phyloP scores from a whole-genome alignment of 2,888 invertebrate genomes.

The Eutolmus rufibarbis region DNA sequence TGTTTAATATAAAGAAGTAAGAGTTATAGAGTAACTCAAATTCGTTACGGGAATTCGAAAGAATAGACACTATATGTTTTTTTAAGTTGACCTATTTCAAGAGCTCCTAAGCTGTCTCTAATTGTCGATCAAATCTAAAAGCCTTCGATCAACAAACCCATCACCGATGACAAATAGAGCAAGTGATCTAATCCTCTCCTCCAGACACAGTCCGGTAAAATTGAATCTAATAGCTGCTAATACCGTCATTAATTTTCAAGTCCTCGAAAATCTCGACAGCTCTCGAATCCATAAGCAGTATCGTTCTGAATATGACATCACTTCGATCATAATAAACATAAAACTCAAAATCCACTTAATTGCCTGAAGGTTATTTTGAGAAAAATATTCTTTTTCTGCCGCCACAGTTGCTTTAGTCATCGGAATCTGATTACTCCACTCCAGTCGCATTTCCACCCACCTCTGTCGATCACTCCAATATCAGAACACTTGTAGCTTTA shows the following conservation, averaged over 20 bases:
- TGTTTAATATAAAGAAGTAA: too few species aligned
- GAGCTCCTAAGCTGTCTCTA: background rate
- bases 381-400: background rate
- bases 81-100: background rate
- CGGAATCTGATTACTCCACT: background rate
- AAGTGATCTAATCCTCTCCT: background rate
- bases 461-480: background rate
- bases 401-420: background rate
- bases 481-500: background rate
- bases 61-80: background rate
- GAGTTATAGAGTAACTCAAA: too few species aligned
- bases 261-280: slow-evolving; percentile 6
- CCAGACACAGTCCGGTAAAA: background rate
- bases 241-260: background rate
- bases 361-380: slow-evolving; percentile 20
- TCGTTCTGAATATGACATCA: slow-evolving; percentile 6
- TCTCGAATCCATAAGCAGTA: background rate
- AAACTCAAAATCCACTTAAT: background rate
- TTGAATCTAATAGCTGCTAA: background rate
- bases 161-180: background rate
- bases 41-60: background rate
- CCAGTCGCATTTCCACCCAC: background rate
- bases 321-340: slow-evolving; percentile 5
- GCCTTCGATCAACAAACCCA: background rate
- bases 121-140: background rate